Evolutionary conservation across 2,797 vertebrate genomes (phyloP), one percentile per base, ranked within the genome.

Genomic region (Phalloptychus januarius): DNA sequence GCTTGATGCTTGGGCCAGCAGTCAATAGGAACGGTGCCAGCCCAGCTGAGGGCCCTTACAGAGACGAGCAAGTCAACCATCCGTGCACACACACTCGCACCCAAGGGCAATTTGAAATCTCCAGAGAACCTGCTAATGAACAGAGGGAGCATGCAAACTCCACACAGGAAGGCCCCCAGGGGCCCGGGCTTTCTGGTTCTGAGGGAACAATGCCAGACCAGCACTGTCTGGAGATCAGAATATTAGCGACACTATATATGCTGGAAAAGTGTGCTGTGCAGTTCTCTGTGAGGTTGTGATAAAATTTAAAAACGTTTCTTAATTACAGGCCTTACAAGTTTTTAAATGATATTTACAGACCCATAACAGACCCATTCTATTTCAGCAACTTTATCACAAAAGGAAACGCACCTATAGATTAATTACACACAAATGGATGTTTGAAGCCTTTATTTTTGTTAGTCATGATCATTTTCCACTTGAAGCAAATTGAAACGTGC

Each of bases 61-160:
- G 25, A 70, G 13, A 45, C 25, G 0, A 70, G 67, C 25, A 70
- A 45, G 25, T 44, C 67, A 70, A 28, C 67, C 67, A 70, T 70
- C 67, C 67, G 8, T 70, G 67, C 65, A 69, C 36, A n/a, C 63
- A 40, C 63, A 13, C 5, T 2, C 10, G 3, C 38, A 44, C 67
- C 25, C 38, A 2, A 70, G 25, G 67, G 40, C 12, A 70, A n/a
- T 70, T 70, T 70, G 11, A 12, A 70, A 15, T 44, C 38, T 44
- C 67, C 23, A 44, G 40, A 45, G n/a, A 45, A 70, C 25, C 40
- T 45, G 40, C 67, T 45, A 70, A 70, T 70, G 67, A 70, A 45
- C 40, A 70, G 6, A 12, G 6, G 16, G 40, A 70, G 15, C 40
- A 70, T 42, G 67, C 67, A 70, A 44, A 70, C 25, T 44, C 40